phyloP scores from a whole-genome alignment of 2,888 invertebrate species.

The Tipula helvola region DNA sequence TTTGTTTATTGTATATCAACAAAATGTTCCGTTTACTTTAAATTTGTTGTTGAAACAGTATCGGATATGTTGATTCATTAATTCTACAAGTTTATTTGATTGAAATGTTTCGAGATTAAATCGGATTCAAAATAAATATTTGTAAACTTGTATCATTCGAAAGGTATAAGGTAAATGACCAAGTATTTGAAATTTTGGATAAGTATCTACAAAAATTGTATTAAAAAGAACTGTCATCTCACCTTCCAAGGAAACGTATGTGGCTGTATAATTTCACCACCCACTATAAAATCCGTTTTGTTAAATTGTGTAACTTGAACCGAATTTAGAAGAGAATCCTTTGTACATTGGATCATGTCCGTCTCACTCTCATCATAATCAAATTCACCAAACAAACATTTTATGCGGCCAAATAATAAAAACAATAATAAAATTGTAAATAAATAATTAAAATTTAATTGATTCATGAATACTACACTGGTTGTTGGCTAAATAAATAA shows the following conservation, averaged over 20 bases:
- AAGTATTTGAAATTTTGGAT: neutral
- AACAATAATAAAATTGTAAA: neutral
- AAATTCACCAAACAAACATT: neutral
- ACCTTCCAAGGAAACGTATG: slow-evolving; percentile 8
- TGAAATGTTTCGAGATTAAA: neutral
- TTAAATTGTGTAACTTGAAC: neutral
- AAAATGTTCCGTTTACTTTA: neutral
- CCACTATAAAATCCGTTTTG: neutral
- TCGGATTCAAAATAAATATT: neutral
- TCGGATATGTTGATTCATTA: neutral
- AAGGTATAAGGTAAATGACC: neutral
- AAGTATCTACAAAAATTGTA: no score
- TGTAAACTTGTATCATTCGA: neutral
- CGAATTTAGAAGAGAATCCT: neutral
- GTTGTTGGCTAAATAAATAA: neutral
- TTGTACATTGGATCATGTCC: neutral
- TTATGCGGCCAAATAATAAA: neutral
- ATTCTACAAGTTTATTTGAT: neutral
- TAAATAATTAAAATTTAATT: neutral
- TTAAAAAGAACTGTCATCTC: neutral
- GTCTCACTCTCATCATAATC: neutral
- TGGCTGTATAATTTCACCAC: neutral
- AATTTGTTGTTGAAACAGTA: neutral
- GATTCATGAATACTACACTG: neutral
- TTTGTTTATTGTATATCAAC: neutral